Evolutionary conservation across 2,888 invertebrate species (phyloP).

Genomic region (Athalia cordata): DNA sequence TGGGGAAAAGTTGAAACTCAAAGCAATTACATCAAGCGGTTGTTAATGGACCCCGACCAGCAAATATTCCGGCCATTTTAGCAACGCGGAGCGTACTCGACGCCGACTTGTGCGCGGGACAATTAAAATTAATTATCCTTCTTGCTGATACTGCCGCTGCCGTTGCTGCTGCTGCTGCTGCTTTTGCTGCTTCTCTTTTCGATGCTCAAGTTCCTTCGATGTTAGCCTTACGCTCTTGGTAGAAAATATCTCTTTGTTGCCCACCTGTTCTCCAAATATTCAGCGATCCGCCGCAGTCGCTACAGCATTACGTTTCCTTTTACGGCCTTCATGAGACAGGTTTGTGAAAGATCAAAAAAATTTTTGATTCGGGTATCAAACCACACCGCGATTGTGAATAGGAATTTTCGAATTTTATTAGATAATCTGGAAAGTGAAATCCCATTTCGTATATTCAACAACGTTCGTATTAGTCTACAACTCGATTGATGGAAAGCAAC

Average conservation of each 20-base stretch:
- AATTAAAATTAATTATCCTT: slow-evolving; percentile 68
- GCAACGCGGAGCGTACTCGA: slow-evolving; percentile 59
- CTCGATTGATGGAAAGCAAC: neutral
- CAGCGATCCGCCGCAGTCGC: neutral
- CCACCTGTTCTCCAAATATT: slow-evolving; percentile 55
- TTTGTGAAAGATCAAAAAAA: neutral
- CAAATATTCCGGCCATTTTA: slow-evolving; percentile 66
- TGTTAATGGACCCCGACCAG: slow-evolving; percentile 62
- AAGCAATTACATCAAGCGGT: slow-evolving; percentile 63
- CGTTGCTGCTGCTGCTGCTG: no score
- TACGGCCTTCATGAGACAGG: neutral
- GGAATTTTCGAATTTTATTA: slow-evolving; percentile 1
- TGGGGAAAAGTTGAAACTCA: slow-evolving; percentile 28
- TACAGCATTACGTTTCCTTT: neutral
- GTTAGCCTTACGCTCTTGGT: slow-evolving; percentile 17
- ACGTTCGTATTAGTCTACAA: neutral
- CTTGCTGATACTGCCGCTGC: slow-evolving; percentile 50
- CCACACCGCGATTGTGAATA: neutral
- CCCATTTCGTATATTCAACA: neutral
- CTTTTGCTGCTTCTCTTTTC: no score
- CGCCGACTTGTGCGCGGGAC: slow-evolving; percentile 54
- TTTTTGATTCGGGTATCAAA: neutral
- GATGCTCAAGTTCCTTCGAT: no score
- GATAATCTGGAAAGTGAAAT: neutral
- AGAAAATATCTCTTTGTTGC: slow-evolving; percentile 54